Conservation (phyloP, 2,113 vertebrate genomes). For the Ciconia boyciana region DNA sequence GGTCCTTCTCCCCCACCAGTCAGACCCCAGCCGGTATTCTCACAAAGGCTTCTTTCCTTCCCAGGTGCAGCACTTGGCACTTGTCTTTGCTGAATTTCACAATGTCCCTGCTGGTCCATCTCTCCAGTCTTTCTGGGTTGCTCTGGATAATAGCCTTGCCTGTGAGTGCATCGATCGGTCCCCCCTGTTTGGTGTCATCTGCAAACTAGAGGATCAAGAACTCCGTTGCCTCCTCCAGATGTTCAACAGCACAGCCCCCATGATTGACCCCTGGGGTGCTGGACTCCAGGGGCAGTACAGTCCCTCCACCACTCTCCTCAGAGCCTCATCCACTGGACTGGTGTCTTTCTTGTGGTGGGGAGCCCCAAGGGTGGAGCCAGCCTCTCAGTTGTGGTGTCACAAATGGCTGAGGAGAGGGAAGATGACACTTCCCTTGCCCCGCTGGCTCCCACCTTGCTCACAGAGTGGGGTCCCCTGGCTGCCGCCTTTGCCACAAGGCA, state of each 20-base stretch:
- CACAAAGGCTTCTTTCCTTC: not conserved
- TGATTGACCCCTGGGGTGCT: accelerated
- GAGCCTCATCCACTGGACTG: not conserved
- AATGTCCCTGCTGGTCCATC: not conserved
- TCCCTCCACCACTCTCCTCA: not conserved
- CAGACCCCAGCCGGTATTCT: not conserved
- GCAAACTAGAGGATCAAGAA: not conserved
- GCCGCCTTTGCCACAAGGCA: not conserved
- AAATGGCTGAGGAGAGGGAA: not conserved
- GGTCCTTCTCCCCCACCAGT: not conserved
- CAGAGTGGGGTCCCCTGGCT: not conserved
- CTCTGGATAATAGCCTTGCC: not conserved
- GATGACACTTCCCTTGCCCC: not conserved
- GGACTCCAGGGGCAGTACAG: not conserved
- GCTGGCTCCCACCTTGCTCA: not conserved
- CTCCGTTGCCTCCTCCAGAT: not conserved
- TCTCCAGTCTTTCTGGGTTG: not conserved
- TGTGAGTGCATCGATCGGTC: accelerated
- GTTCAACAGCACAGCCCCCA: not conserved
- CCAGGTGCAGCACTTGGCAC: not conserved
- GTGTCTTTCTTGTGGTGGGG: not conserved
- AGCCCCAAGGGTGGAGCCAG: not conserved
- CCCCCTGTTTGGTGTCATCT: not conserved
- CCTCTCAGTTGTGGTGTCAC: not conserved
- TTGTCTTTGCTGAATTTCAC: not conserved